Evolutionary conservation across 2,888 invertebrate species (phyloP).

Genomic region (Apamea monoglypha): DNA sequence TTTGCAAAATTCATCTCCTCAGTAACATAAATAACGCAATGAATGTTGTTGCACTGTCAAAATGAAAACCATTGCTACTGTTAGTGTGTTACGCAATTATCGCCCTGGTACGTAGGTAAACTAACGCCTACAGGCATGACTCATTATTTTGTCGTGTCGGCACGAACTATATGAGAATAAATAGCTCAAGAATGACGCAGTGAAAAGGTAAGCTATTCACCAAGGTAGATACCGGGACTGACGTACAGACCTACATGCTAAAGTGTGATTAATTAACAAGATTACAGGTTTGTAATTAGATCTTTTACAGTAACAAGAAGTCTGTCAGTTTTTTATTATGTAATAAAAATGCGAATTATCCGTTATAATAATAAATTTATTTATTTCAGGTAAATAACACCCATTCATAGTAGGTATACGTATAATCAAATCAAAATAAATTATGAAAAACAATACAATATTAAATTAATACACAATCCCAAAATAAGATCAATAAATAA

Average conservation of each 20-base stretch:
- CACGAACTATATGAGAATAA: conserved; percentile 9
- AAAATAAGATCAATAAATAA: too few relatives aligned
- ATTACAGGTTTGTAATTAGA: background rate
- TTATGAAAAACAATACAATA: too few relatives aligned
- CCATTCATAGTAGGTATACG: too few relatives aligned
- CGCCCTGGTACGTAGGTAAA: too few relatives aligned
- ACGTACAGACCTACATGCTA: background rate
- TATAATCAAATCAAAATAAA: too few relatives aligned
- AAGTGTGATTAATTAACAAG: background rate
- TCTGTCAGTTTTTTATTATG: too few relatives aligned
- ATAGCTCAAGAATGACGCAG: conserved; percentile 20
- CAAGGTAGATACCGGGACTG: background rate
- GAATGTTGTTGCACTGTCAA: background rate
- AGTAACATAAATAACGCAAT: background rate
- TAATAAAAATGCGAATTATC: too few relatives aligned
- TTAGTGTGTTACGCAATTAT: background rate
- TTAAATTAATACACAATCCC: too few relatives aligned
- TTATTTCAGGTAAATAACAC: too few relatives aligned
- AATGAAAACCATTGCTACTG: background rate
- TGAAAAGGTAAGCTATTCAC: conserved; percentile 14
- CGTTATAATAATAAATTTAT: too few relatives aligned
- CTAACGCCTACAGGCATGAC: background rate
- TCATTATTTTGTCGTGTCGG: conserved; percentile 7
- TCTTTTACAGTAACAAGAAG: too few relatives aligned
- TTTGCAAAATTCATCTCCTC: background rate